These are phyloP conservation scores for Colaptes auratus DNA, from an alignment of 2,113 vertebrate genomes.

Conservation along the genomic window DNA sequence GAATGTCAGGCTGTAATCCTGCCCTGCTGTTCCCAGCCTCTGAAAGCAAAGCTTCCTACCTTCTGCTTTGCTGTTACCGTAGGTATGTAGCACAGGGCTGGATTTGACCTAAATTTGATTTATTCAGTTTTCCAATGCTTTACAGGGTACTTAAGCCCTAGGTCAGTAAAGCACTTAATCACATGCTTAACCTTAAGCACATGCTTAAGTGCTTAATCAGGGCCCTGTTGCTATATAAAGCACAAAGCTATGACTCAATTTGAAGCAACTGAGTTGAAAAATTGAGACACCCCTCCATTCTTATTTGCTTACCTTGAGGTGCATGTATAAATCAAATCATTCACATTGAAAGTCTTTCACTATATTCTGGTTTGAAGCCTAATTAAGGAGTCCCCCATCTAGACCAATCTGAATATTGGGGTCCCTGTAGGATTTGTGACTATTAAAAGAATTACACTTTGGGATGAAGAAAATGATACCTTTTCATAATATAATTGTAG, in stretches of 20 bases:
- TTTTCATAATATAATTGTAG: not conserved
- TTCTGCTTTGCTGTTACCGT: constrained; percentile 5
- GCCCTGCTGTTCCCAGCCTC: not conserved
- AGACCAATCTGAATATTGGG: not conserved
- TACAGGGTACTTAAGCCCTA: constrained; percentile 60
- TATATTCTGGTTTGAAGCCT: not conserved
- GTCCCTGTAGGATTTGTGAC: not conserved
- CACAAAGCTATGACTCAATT: constrained; percentile 41
- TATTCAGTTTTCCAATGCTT: constrained; percentile 61
- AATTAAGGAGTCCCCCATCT: not conserved
- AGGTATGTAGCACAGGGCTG: constrained; percentile 37
- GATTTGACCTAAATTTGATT: constrained; percentile 66
- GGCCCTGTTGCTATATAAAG: constrained; percentile 55
- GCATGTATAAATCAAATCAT: not conserved
- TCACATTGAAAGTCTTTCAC: not conserved
- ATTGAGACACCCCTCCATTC: not conserved
- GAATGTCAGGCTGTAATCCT: constrained; percentile 14
- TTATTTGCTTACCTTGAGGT: not conserved
- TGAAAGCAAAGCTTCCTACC: not conserved
- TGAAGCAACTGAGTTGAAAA: constrained; percentile 14
- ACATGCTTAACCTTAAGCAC: constrained; percentile 70
- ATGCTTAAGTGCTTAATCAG: constrained; percentile 68
- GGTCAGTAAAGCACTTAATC: constrained; percentile 70
- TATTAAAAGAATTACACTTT: not conserved
- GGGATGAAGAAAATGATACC: not conserved